Evolutionary conservation across 2,888 invertebrate species (phyloP).

Genomic region (Cephus pygmeus): DNA sequence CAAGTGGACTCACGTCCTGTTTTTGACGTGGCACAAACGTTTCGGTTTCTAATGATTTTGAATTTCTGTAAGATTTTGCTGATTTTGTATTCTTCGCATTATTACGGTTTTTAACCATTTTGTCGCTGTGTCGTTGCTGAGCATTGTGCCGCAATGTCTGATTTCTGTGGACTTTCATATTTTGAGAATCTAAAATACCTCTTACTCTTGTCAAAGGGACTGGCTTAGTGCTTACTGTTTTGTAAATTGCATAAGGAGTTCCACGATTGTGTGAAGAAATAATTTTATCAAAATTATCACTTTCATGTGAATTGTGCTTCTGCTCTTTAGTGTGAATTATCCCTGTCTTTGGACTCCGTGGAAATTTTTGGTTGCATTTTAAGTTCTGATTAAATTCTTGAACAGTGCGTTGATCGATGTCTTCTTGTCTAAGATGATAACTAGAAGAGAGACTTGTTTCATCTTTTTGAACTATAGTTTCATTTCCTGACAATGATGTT

Average conservation of each 20-base stretch:
- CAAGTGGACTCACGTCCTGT: slow-evolving; percentile 13
- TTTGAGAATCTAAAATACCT: not conserved
- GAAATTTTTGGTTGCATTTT: not conserved
- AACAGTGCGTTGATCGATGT: not conserved
- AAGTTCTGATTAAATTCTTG: not conserved
- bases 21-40: slow-evolving; percentile 14
- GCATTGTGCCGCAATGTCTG: not conserved
- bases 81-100: not conserved
- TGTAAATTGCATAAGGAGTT: not conserved
- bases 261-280: not conserved
- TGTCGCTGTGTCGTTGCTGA: not conserved
- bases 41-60: slow-evolving; percentile 9
- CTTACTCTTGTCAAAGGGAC: not conserved
- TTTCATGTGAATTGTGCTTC: not conserved
- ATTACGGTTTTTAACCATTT: not conserved
- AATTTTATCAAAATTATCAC: not conserved
- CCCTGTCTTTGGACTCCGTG: not conserved
- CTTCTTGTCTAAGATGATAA: not conserved
- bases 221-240: not conserved
- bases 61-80: not conserved
- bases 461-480: not conserved
- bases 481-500: not conserved
- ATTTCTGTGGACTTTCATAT: not conserved
- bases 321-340: not conserved
- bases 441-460: not conserved